Conservation (phyloP, 2,797 vertebrate species). For the Micropoecilia bifurca region DNA sequence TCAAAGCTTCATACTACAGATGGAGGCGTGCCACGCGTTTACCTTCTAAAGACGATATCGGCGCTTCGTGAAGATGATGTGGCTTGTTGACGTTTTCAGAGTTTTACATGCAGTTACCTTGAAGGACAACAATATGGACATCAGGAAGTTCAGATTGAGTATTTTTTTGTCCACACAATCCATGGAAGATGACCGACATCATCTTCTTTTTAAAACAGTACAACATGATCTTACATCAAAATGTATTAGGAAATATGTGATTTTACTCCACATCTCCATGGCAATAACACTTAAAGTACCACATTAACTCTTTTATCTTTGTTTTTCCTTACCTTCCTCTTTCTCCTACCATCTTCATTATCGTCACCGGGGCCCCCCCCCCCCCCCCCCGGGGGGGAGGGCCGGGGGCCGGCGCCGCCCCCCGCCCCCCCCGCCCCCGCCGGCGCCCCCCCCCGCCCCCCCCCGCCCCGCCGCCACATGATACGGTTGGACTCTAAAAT, state of each 20-base stretch:
- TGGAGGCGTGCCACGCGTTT: background rate
- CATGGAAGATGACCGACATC: background rate
- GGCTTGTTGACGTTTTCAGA: background rate
- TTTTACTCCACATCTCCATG: constrained; percentile 12
- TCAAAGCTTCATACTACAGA: background rate
- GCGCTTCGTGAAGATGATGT: background rate
- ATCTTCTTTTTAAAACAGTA: background rate
- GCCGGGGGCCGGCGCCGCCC: no score
- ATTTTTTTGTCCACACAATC: background rate
- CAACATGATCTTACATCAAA: constrained; percentile 4
- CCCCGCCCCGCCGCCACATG: no score
- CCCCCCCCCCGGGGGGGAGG: no score
- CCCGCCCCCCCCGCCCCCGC: no score
- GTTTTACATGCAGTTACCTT: background rate
- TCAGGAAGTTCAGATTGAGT: background rate
- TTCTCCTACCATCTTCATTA: background rate
- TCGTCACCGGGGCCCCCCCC: no score
- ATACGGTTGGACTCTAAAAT: background rate
- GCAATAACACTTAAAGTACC: background rate
- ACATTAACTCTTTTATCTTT: constrained; percentile 19
- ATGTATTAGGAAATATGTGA: constrained; percentile 13
- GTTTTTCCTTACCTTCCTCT: constrained; percentile 4
- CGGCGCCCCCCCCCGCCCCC: no score
- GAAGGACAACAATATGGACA: background rate
- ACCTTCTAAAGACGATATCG: background rate